Conservation (phyloP, 2,797 vertebrate genomes). For the Anguilla anguilla region DNA sequence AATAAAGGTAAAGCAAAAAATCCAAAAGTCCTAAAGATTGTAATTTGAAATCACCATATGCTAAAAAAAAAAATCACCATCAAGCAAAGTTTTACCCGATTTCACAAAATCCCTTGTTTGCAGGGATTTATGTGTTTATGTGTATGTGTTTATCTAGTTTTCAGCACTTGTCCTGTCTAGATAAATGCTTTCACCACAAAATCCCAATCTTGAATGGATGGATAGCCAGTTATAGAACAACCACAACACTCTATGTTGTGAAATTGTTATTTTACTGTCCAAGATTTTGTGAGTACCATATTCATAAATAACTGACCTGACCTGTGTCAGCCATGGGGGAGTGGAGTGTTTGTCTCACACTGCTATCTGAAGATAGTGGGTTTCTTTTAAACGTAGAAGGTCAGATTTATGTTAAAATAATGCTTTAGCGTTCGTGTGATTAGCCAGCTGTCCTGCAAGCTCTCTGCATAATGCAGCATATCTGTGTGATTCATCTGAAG, state of each 20-base stretch:
- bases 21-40: no score
- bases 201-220: no score
- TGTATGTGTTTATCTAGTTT: no score
- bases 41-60: no score
- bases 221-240: not conserved
- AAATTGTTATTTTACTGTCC: not conserved
- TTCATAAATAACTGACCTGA: not conserved
- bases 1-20: no score
- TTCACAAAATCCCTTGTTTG: no score
- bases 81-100: no score
- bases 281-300: not conserved
- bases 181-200: no score
- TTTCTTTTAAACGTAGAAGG: not conserved
- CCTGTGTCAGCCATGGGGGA: not conserved
- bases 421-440: not conserved
- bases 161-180: no score
- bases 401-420: not conserved
- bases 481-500: slow-evolving; percentile 5
- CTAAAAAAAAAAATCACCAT: no score
- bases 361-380: not conserved
- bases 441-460: not conserved
- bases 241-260: not conserved
- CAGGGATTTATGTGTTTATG: no score
- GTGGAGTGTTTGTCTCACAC: not conserved
- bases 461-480: not conserved